These are phyloP conservation scores for Toxotes jaculatrix DNA, from an alignment of 2,113 vertebrate genomes.

Conservation along the genomic window DNA sequence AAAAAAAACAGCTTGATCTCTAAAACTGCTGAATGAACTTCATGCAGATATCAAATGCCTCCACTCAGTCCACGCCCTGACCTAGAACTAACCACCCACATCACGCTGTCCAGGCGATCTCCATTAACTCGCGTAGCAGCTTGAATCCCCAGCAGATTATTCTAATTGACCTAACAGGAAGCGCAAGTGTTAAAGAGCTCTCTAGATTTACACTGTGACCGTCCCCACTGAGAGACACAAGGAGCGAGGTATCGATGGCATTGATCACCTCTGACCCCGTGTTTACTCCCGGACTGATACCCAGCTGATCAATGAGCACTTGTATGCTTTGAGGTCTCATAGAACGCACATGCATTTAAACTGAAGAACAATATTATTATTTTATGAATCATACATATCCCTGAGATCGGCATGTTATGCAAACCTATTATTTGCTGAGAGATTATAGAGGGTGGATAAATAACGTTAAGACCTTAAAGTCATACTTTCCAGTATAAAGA, in stretches of 20 bases:
- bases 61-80: background rate
- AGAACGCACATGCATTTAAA: background rate
- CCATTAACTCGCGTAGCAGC: slow-evolving; percentile 33
- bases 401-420: too few relatives aligned
- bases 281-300: slow-evolving; percentile 34
- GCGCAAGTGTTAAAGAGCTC: slow-evolving; percentile 59
- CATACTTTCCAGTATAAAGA: too few relatives aligned
- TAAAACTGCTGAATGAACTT: too few relatives aligned
- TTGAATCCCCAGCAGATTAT: slow-evolving; percentile 42
- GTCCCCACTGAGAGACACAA: slow-evolving; percentile 8
- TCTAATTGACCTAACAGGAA: slow-evolving; percentile 51
- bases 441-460: too few relatives aligned
- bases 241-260: slow-evolving; percentile 38
- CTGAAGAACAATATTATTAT: too few relatives aligned
- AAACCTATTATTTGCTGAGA: too few relatives aligned
- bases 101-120: slow-evolving; percentile 20
- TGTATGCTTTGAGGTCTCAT: background rate
- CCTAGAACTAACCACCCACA: slow-evolving; percentile 21
- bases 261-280: slow-evolving; percentile 52
- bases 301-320: slow-evolving; percentile 37
- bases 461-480: too few relatives aligned
- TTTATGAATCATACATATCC: too few relatives aligned
- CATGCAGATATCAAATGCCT: background rate
- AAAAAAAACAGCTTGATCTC: background rate
- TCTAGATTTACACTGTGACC: slow-evolving; percentile 35